These are phyloP conservation scores for Watsonalla binaria DNA, from an alignment of 2,888 invertebrate genomes.

Conservation along the genomic window DNA sequence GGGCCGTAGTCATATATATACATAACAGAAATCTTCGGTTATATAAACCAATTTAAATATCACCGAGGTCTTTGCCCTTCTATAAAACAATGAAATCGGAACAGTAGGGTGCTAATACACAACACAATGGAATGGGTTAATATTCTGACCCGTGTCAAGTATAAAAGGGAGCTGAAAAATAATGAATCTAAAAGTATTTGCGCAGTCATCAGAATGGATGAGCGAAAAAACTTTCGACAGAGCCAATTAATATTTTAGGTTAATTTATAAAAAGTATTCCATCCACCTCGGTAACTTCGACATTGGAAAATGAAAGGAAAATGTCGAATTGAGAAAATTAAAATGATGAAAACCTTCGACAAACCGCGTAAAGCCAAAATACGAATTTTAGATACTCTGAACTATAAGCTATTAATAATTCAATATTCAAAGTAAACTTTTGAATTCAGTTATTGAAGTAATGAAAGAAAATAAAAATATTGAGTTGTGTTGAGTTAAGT, in stretches of 20 bases:
- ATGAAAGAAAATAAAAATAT: too few species aligned
- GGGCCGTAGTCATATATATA: too few species aligned
- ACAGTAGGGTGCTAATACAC: neutral
- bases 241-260: too few species aligned
- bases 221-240: neutral
- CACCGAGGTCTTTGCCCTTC: neutral
- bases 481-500: too few species aligned
- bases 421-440: too few species aligned
- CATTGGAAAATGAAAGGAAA: constrained; percentile 10
- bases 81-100: neutral
- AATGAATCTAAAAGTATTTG: neutral
- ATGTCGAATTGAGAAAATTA: constrained; percentile 31
- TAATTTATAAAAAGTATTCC: too few species aligned
- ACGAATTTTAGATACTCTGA: neutral
- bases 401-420: too few species aligned
- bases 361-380: constrained; percentile 13
- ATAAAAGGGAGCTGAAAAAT: neutral
- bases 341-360: constrained; percentile 29
- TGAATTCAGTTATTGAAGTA: too few species aligned
- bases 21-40: too few species aligned
- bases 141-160: neutral
- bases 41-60: neutral
- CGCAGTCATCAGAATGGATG: neutral
- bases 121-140: neutral
- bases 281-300: too few species aligned